Base-by-base conservation (phyloP, 1,140 invertebrate species). In the Aphelinus atriplicis region DNA sequence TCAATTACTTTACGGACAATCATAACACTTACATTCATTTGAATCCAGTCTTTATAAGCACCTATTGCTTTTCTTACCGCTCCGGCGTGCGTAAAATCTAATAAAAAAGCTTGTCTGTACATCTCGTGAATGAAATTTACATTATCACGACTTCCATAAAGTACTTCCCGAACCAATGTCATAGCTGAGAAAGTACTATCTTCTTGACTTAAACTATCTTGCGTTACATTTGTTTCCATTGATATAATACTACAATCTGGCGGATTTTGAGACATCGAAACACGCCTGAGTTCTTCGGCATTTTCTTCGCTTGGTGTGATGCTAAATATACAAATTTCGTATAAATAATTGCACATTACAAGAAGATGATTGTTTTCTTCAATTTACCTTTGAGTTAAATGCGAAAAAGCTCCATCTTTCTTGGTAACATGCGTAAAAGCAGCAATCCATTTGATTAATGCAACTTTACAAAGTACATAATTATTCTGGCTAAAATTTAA, bases 31-130 rank as follows among this genome's bases (percentile, higher is more conserved):
- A 95, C 93, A 89, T 93, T 94, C 90, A 95, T 94, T 88, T 96
- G 95, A 84, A 98, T 97, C 95, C 97, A 97, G 84, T 98, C 96
- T 85, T 97, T 96, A 83, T 98, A 98, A n/a, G 97, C 94, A 68
- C 93, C 91, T 78, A 98, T 96, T 56, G 97, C 96, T 82, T 94
- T 93, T 56, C 95, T 89, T 73, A 97, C 95, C 2, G 96, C 95
- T 72, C 92, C 92, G 4, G 95, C 94, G 84, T 97, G 95, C 48
- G 92, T 92, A 83, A 97, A 97, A 79, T 96, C 95, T 70, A 98
- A 88, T 42, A 98, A 89, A 87, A 98, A 96, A 42, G 96, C 95
- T 87, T 98, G 96, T 66, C 97, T 91, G 81, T 98, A 96, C 48
- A 98, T 90, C 88, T 98, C 97, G 82, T 98, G 95, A 51, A 98